Evolutionary conservation across 2,113 vertebrate species (phyloP).

Genomic region (Pleuronectes platessa): DNA sequence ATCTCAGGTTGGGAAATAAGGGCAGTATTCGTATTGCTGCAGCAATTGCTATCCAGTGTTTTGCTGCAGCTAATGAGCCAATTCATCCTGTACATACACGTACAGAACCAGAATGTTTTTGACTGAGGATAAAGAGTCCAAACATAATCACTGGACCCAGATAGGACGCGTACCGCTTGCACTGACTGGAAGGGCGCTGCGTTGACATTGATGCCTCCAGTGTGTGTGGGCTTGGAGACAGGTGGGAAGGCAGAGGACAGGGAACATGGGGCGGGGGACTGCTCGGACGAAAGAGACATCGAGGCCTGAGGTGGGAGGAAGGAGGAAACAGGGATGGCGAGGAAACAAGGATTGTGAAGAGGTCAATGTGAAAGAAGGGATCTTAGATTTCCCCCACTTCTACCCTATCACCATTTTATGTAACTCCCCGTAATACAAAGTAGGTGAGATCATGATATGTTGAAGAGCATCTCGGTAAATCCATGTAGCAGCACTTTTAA

Average conservation of each 20-base stretch:
- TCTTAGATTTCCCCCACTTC: background rate
- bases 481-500: background rate
- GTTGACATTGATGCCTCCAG: conserved; percentile 97
- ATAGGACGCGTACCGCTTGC: conserved; percentile 90
- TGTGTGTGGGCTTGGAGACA: conserved; percentile 93
- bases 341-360: conserved; percentile 40
- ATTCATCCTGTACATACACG: conserved; percentile 3
- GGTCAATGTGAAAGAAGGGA: conserved; percentile 19
- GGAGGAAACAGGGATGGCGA: conserved; percentile 38
- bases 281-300: conserved; percentile 91
- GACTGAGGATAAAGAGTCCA: background rate
- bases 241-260: conserved; percentile 94
- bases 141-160: conserved; percentile 25
- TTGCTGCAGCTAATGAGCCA: background rate
- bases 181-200: conserved; percentile 99
- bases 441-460: conserved; percentile 2
- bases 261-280: conserved; percentile 87
- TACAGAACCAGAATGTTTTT: background rate
- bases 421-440: background rate
- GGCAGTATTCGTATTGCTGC: background rate
- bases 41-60: background rate
- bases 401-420: background rate
- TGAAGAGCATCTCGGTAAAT: background rate
- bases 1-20: background rate
- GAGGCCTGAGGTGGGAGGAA: conserved; percentile 82